Evolutionary conservation across 2,888 invertebrate species (phyloP).

Genomic region (Catocala sponsa): DNA sequence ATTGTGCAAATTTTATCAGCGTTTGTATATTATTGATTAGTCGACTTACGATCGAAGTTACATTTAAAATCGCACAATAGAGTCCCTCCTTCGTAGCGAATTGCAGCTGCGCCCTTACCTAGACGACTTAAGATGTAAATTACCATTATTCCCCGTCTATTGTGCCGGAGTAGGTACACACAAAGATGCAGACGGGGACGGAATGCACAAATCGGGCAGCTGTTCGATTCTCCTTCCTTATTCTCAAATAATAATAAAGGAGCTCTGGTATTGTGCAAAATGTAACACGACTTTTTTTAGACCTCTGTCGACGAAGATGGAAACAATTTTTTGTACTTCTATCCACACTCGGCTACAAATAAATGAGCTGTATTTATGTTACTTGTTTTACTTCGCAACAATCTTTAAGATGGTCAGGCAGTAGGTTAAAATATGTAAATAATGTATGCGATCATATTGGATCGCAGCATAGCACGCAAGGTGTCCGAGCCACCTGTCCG

Average conservation of each 20-base stretch:
- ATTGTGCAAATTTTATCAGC: slow-evolving; percentile 52
- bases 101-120: slow-evolving; percentile 84
- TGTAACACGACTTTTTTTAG: slow-evolving; percentile 75
- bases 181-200: slow-evolving; percentile 86
- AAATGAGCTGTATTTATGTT: slow-evolving; percentile 20
- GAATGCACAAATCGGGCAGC: slow-evolving; percentile 86
- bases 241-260: slow-evolving; percentile 79
- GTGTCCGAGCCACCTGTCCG: slow-evolving; percentile 82
- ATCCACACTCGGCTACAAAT: slow-evolving; percentile 13
- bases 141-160: slow-evolving; percentile 82
- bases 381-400: slow-evolving; percentile 18
- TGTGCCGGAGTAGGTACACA: slow-evolving; percentile 75
- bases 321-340: slow-evolving; percentile 39
- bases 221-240: slow-evolving; percentile 80
- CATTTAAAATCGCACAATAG: slow-evolving; percentile 63
- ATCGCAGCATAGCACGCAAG: slow-evolving; percentile 75
- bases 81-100: slow-evolving; percentile 68
- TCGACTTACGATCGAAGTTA: slow-evolving; percentile 63
- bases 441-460: slow-evolving; percentile 22
- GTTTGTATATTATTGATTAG: slow-evolving; percentile 65
- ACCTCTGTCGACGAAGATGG: slow-evolving; percentile 55
- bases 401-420: slow-evolving; percentile 24
- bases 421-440: slow-evolving; percentile 33
- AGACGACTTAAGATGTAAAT: slow-evolving; percentile 87
- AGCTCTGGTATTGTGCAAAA: slow-evolving; percentile 81